Evolutionary conservation across 2,888 invertebrate species (phyloP).

Genomic region (Protodeltote pygarga): DNA sequence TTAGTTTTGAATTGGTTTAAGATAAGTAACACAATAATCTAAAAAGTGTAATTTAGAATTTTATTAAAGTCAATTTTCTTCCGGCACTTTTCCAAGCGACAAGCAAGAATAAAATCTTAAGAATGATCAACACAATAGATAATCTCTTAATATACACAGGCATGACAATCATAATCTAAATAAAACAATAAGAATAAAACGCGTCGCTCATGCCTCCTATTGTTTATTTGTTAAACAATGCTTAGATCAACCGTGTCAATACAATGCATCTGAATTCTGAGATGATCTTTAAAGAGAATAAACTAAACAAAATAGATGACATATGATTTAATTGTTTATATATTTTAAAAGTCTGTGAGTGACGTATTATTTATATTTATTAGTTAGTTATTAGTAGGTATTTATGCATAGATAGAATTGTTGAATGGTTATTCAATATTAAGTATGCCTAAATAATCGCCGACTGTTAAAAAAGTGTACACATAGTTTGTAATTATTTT

Average conservation of each 20-base stretch:
- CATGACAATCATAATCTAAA: conserved; percentile 19
- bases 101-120: conserved; percentile 6
- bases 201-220: conserved; percentile 12
- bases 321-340: conserved; percentile 18
- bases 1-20: no score
- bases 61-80: neutral
- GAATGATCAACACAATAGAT: conserved; percentile 15
- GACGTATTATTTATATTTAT: neutral
- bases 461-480: no score
- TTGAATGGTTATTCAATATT: no score
- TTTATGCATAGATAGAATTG: no score
- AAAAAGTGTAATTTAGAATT: no score
- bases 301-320: conserved; percentile 18
- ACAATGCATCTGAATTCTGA: conserved; percentile 32
- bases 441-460: no score
- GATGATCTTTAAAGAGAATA: conserved; percentile 14
- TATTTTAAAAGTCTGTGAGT: conserved; percentile 4
- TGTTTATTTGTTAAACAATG: conserved; percentile 29
- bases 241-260: conserved; percentile 29
- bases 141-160: conserved; percentile 13
- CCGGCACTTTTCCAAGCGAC: neutral
- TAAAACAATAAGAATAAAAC: conserved; percentile 48
- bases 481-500: no score
- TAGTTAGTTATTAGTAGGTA: no score
- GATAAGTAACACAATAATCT: no score